Evolutionary conservation across 2,797 vertebrate species (phyloP), one percentile per base, ranked within the genome.

Genomic region (Cynodonichthys magdalenae): DNA sequence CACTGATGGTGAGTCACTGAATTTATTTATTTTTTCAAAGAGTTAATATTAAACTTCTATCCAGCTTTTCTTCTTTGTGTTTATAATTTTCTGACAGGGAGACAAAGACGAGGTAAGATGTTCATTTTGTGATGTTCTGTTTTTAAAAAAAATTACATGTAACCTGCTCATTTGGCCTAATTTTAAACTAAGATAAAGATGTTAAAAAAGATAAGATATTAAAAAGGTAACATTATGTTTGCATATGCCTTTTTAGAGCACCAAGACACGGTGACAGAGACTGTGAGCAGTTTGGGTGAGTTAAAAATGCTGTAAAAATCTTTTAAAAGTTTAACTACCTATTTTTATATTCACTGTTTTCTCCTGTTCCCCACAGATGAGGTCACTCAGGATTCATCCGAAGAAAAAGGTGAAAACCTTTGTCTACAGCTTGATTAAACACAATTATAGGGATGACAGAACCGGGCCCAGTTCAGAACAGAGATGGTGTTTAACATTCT

Each of bases 281-380:
- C 55, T 42, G 71, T 66, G 61, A 76, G 66, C 68, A 80, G 15
- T 59, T 52, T 51, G 50, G 87, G 88, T 91, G 74, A 74, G 80
- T 46, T 1, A 77, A 71, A 48, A 60, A 11, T 19, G 39, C 7
- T 8, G 0, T 14, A 39, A 12, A 12, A 39, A 14, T 12, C 36
- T 4, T 12, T 55, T 19, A 27, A 17, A 6, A 41, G 8, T 49
- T 19, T 20, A n/a, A 63, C 29, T 29, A 4, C 8, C 18, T 52
- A 9, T 7, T 76, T 5, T 62, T 57, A 69, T 18, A 20, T 28
- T 15, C 17, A 1, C 3, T 53, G 36, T 62, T 51, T 53, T 52
- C 4, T 15, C 66, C 31, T 61, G 39, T 54, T 44, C 31, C 31
- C 54, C 46, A 46, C 75, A 91, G 87, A 79, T 64, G 80, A 85